These are phyloP conservation scores for Ictalurus punctatus DNA, from an alignment of 2,113 vertebrate genomes.

Conservation along the genomic window DNA sequence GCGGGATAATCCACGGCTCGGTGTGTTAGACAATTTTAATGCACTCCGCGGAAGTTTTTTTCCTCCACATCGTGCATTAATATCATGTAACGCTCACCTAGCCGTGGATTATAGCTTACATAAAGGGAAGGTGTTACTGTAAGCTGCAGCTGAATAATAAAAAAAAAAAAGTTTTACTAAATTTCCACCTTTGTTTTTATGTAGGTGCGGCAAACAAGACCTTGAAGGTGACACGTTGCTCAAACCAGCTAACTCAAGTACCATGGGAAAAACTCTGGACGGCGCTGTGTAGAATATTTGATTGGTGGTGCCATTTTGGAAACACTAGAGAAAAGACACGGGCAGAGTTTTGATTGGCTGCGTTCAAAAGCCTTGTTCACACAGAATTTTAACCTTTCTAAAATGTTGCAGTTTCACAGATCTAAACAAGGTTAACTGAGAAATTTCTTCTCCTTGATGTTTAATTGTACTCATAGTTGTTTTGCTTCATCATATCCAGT, in stretches of 20 bases:
- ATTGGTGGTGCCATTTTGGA: constrained; percentile 56
- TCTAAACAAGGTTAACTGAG: constrained; percentile 71
- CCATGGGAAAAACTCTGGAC: constrained; percentile 89
- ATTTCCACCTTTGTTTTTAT: constrained; percentile 18
- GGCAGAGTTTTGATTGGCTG: constrained; percentile 80
- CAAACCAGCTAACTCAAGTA: constrained; percentile 85
- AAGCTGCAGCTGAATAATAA: neutral
- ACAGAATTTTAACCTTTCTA: constrained; percentile 67
- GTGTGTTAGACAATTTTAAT: too few relatives aligned
- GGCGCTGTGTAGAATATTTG: constrained; percentile 76
- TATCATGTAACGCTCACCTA: too few relatives aligned
- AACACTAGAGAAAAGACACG: constrained; percentile 90
- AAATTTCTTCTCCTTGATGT: constrained; percentile 61
- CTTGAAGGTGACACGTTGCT: constrained; percentile 80
- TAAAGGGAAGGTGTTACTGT: neutral
- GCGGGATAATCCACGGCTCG: too few relatives aligned
- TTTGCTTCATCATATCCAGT: constrained; percentile 81
- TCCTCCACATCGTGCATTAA: too few relatives aligned
- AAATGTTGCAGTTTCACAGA: constrained; percentile 72
- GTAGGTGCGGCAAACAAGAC: constrained; percentile 85
- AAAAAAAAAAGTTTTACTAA: neutral
- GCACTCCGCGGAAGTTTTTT: too few relatives aligned
- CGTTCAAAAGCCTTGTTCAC: constrained; percentile 63
- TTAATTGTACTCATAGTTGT: constrained; percentile 67
- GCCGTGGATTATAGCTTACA: too few relatives aligned